phyloP scores from a whole-genome alignment of 1,140 invertebrate genomes.

The Drosophila tani region DNA sequence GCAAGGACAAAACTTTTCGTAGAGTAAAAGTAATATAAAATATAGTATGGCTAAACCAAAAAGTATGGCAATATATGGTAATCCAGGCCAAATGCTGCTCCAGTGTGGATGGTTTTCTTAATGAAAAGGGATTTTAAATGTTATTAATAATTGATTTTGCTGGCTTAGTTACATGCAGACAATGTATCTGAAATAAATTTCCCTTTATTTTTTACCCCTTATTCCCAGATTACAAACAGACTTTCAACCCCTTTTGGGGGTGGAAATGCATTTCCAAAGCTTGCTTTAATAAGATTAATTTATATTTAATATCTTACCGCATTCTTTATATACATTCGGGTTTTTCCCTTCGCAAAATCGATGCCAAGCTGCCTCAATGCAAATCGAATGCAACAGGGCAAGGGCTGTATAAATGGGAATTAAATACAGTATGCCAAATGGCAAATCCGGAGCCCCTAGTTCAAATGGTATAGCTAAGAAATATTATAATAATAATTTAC shows the following conservation, averaged over 20 bases:
- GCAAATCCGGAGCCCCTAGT: not conserved
- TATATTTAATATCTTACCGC: slow-evolving; percentile 14
- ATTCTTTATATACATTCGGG: not conserved
- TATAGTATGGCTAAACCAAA: slow-evolving; percentile 2
- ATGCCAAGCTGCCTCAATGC: not conserved
- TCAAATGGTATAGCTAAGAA: slow-evolving; percentile 20
- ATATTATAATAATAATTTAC: not conserved
- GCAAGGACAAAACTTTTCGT: not conserved
- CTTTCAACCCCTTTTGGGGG: slow-evolving; percentile 13
- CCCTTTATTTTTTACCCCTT: slow-evolving; percentile 32
- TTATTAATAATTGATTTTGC: not conserved
- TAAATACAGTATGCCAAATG: slow-evolving; percentile 8
- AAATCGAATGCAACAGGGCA: slow-evolving; percentile 10
- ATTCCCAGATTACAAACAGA: not conserved
- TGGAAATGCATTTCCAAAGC: not conserved
- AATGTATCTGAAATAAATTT: slow-evolving; percentile 17
- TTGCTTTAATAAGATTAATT: slow-evolving; percentile 9
- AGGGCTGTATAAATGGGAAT: slow-evolving; percentile 13
- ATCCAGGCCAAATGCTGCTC: not conserved
- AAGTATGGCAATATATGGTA: slow-evolving; percentile 12
- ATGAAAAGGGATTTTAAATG: not conserved
- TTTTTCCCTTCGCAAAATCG: not conserved
- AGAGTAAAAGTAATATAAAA: slow-evolving; percentile 13
- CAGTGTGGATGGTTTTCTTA: not conserved
- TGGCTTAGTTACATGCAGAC: not conserved